These are phyloP conservation scores for Aplochiton taeniatus DNA, from an alignment of 2,797 vertebrate species.

Conservation along the genomic window DNA sequence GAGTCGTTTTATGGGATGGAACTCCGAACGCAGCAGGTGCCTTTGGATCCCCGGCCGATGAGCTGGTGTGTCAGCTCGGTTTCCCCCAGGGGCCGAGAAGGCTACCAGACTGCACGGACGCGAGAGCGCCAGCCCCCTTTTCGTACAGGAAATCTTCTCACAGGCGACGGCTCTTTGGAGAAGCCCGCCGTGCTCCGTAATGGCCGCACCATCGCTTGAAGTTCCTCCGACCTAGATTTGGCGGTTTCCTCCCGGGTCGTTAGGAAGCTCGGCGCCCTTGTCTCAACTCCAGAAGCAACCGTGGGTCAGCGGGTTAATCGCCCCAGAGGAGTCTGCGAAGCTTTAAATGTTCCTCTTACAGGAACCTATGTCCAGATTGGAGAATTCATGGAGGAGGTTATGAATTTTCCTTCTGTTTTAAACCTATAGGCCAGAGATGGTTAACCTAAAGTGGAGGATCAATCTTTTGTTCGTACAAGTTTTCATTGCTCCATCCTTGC, in stretches of 20 bases:
- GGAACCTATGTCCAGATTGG: constrained; percentile 34
- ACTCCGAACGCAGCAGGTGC: too few relatives aligned
- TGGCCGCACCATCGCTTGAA: constrained; percentile 20
- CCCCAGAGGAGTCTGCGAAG: constrained; percentile 39
- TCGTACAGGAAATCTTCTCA: constrained; percentile 59
- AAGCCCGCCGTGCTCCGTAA: constrained; percentile 31
- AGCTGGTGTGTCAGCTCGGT: too few relatives aligned
- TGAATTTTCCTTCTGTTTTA: constrained; percentile 53
- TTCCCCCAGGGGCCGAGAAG: too few relatives aligned
- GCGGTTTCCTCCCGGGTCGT: constrained; percentile 53
- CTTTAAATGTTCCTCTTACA: constrained; percentile 36
- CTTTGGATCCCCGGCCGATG: too few relatives aligned
- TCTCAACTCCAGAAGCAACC: constrained; percentile 7
- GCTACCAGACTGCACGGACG: too few relatives aligned
- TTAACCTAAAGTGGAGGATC: constrained; percentile 18
- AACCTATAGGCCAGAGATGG: constrained; percentile 22
- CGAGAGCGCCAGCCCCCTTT: constrained; percentile 19
- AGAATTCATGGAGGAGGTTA: constrained; percentile 46
- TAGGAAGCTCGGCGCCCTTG: constrained; percentile 36
- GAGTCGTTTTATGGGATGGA: background rate
- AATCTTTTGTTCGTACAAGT: constrained; percentile 40
- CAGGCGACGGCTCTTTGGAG: constrained; percentile 53
- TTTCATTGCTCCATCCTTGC: constrained; percentile 39
- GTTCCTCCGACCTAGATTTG: constrained; percentile 34
- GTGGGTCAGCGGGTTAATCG: constrained; percentile 46